Evolutionary conservation across 2,888 invertebrate species (phyloP).

Genomic region (Protonemura montana): DNA sequence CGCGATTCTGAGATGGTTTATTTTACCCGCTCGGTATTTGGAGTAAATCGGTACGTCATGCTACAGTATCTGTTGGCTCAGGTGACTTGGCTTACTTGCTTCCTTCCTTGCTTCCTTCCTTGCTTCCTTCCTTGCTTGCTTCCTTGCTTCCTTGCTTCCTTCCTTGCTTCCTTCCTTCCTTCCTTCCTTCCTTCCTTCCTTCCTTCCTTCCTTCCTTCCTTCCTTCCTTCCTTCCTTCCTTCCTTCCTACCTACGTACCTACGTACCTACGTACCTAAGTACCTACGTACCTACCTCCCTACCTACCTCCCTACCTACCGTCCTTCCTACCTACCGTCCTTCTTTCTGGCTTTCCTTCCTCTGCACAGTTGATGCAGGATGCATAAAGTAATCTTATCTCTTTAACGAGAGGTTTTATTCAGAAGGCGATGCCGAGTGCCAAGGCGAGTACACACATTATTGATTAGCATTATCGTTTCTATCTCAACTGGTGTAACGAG

Average conservation of each 20-base stretch:
- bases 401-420: not conserved
- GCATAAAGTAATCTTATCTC: not conserved
- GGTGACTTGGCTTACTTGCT: not conserved
- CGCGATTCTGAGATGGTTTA: not conserved
- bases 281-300: no score
- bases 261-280: no score
- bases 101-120: not conserved
- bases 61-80: not conserved
- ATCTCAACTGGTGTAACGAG: not conserved
- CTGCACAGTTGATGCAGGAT: not conserved
- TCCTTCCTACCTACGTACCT: no score
- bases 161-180: no score
- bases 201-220: no score
- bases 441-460: not conserved
- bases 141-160: no score
- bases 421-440: not conserved
- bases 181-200: no score
- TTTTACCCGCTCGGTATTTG: not conserved
- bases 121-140: no score
- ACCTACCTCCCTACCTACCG: no score
- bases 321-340: no score
- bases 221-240: no score
- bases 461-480: not conserved
- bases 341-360: not conserved
- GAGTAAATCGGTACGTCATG: not conserved